Base-by-base conservation (phyloP, 2,113 vertebrate species). In the Psettodes erumei region DNA sequence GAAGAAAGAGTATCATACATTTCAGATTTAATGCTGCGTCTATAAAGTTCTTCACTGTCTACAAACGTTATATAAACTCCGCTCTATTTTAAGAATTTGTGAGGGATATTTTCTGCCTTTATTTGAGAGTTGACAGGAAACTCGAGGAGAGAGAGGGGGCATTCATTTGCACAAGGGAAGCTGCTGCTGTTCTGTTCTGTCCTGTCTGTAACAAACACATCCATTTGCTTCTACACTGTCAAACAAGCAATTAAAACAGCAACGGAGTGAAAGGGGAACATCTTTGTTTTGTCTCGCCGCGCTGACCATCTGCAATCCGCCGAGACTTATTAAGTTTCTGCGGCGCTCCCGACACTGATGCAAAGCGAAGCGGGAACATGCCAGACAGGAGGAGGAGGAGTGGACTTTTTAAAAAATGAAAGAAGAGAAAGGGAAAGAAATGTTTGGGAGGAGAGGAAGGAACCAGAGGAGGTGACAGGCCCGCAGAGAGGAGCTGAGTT, bases 271-370 rank as follows among this genome's bases (percentile, higher is more conserved):
- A 85, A 78, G 73, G 58, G 53, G 75, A 65, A 69, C 42, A 50
- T 71, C 15, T 75, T 71, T 43, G 63, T 84, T 64, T 75, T 70
- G 64, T 58, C 45, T 77, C 71, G 30, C 76, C 56, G 69, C 48
- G 0, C 72, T 65, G 61, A 69, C 51, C 73, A 32, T 64, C 81
- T 83, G 71, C 68, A 77, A 35, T 60, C 81, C 69, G 58, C 55
- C 0, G 15, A 68, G 79, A 69, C 40, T 32, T 43, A 47, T 38
- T 40, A 51, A 43, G 21, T 59, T 71, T 30, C 37, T 30, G 27
- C 8, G 25, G 61, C 42, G 6, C 27, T 62, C 19, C 43, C 7
- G 4, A 10, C 38, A 1, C 19, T 5, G 60, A 74, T 38, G 67
- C 69, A 51, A 35, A 77, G 68, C 71, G n/a, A n/a, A 62, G 48